A percentile compares a stretch with the other conserved stretches of the same genome.
Conservation (phyloP, 1,140 invertebrate species). For the Spodoptera litura region DNA sequence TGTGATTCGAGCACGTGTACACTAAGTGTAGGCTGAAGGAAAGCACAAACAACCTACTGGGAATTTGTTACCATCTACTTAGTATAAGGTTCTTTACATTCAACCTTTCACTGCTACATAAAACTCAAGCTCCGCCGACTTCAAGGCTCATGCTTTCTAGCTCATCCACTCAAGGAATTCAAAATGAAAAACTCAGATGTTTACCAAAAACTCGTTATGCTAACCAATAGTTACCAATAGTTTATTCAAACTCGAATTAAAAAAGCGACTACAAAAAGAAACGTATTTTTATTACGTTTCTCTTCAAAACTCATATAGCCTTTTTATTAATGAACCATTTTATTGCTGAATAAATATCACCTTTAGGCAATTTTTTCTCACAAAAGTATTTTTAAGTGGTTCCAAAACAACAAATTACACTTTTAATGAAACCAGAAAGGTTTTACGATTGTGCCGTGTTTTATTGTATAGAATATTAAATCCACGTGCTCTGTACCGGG, state of each 20-base stretch:
- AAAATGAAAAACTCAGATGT: neutral
- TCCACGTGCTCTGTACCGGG: conserved; percentile 34
- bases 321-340: conserved; percentile 1
- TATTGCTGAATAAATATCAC: conserved; percentile 21
- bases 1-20: conserved; percentile 29
- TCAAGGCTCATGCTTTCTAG: too few species aligned
- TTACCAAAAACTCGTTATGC: neutral
- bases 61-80: conserved; percentile 31
- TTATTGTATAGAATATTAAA: conserved; percentile 45
- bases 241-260: neutral
- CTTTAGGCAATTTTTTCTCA: conserved; percentile 6
- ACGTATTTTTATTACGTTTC: neutral
- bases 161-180: neutral
- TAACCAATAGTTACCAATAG: too few species aligned
- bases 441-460: conserved; percentile 45
- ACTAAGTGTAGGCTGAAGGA: conserved; percentile 38
- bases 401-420: conserved; percentile 31
- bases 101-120: conserved; percentile 4
- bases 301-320: neutral
- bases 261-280: neutral
- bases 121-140: neutral
- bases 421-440: conserved; percentile 42
- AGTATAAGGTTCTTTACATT: conserved; percentile 38
- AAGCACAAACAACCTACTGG: conserved; percentile 35
- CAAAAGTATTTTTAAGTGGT: conserved; percentile 25